phyloP scores from a whole-genome alignment of 2,888 invertebrate species.

The Phaonia tiefii region DNA sequence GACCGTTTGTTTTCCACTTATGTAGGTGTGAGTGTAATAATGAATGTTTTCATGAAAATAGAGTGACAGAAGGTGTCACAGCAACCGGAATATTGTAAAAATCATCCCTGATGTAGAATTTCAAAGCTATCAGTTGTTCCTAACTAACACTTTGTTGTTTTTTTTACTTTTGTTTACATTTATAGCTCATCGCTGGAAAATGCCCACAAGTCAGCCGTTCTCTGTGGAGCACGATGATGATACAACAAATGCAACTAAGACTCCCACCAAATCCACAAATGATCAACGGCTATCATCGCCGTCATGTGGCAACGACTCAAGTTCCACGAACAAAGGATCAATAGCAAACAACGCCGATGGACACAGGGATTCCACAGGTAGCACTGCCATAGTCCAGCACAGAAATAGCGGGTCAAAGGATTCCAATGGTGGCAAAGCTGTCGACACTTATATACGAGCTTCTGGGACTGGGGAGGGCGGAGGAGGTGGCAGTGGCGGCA shows the following conservation, averaged over 20 bases:
- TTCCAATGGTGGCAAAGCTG: slow-evolving; percentile 60
- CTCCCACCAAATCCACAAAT: slow-evolving; percentile 55
- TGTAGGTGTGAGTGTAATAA: not conserved
- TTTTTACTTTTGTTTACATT: slow-evolving; percentile 42
- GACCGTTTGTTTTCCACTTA: not conserved
- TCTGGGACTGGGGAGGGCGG: slow-evolving; percentile 48
- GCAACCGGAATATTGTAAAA: too few relatives aligned
- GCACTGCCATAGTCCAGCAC: slow-evolving; percentile 61
- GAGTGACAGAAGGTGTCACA: too few relatives aligned
- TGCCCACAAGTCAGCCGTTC: slow-evolving; percentile 79
- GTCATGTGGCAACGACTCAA: slow-evolving; percentile 60
- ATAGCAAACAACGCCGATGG: slow-evolving; percentile 51
- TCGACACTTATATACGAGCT: slow-evolving; percentile 57
- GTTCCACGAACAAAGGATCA: slow-evolving; percentile 49
- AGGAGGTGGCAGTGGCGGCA: slow-evolving; percentile 30
- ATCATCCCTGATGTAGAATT: too few relatives aligned
- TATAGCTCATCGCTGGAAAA: slow-evolving; percentile 76
- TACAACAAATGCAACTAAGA: slow-evolving; percentile 61
- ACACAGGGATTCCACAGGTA: slow-evolving; percentile 45
- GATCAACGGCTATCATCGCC: slow-evolving; percentile 63
- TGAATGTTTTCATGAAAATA: too few relatives aligned
- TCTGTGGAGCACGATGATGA: slow-evolving; percentile 70
- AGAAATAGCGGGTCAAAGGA: slow-evolving; percentile 53
- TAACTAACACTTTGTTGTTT: too few relatives aligned
- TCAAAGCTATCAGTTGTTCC: too few relatives aligned